Evolutionary conservation across 1,140 invertebrate species (phyloP).

Genomic region (Vanessa tameamea): DNA sequence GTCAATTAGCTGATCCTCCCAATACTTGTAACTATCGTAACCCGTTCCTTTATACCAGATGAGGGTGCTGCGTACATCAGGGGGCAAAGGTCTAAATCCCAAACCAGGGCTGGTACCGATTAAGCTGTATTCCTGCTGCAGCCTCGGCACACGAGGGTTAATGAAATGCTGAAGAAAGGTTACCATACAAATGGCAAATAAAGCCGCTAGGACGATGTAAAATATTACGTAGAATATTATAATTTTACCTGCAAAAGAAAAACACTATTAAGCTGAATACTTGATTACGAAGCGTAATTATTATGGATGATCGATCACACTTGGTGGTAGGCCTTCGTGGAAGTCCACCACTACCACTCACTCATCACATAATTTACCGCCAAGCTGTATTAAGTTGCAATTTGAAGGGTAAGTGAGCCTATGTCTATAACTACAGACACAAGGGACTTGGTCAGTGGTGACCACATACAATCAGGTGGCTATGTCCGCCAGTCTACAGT

Average conservation of each 20-base stretch:
- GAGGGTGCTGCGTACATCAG: conserved; percentile 93
- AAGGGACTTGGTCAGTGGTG: too few relatives aligned
- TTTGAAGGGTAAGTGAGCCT: too few relatives aligned
- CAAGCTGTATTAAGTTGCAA: too few relatives aligned
- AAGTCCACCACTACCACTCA: too few relatives aligned
- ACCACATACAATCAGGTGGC: too few relatives aligned
- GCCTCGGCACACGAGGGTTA: conserved; percentile 84
- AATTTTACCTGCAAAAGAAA: conserved; percentile 84
- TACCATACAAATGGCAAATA: conserved; percentile 92
- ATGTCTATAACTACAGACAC: too few relatives aligned
- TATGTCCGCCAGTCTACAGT: too few relatives aligned
- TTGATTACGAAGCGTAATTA: too few relatives aligned
- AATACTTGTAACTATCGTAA: conserved; percentile 87
- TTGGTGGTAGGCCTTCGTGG: too few relatives aligned
- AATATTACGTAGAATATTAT: conserved; percentile 93
- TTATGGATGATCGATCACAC: too few relatives aligned
- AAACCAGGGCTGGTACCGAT: conserved; percentile 91
- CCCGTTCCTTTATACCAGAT: conserved; percentile 94
- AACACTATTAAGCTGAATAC: not conserved
- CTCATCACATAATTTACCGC: too few relatives aligned
- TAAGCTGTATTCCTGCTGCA: conserved; percentile 87
- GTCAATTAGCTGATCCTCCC: conserved; percentile 86
- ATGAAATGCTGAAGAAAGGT: conserved; percentile 84
- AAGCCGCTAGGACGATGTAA: conserved; percentile 86
- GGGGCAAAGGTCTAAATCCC: conserved; percentile 92